phyloP scores from a whole-genome alignment of 2,113 vertebrate genomes.

The Lampris megalopsis region DNA sequence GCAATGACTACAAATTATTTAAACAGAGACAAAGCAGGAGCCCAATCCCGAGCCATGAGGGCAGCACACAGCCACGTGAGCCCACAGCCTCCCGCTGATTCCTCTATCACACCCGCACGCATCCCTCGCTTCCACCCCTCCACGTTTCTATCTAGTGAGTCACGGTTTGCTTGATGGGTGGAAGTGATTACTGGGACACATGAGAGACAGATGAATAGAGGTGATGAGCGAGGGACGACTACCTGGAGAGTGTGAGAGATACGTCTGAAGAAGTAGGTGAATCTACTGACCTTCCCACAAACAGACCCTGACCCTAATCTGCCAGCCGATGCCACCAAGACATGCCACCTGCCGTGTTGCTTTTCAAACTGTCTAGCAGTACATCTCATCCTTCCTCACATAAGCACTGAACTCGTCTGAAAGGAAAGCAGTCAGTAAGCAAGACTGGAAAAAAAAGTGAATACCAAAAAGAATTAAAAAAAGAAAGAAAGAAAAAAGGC shows the following conservation, averaged over 20 bases:
- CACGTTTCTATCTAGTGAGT: neutral
- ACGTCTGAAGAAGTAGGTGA: neutral
- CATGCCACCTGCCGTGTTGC: conserved; percentile 23
- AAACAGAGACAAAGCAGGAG: conserved; percentile 1
- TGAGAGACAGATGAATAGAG: conserved; percentile 15
- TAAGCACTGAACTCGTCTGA: conserved; percentile 6
- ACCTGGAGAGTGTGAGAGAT: conserved; percentile 3
- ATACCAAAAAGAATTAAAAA: neutral
- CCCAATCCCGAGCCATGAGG: conserved; percentile 27
- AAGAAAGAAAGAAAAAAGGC: neutral
- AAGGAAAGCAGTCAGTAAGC: neutral
- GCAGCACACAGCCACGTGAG: conserved; percentile 48
- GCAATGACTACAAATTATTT: conserved; percentile 7
- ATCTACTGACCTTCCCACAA: conserved; percentile 25
- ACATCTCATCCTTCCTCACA: neutral
- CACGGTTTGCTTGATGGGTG: conserved; percentile 5
- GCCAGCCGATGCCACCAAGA: conserved; percentile 10
- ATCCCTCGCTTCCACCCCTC: neutral
- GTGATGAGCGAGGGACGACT: conserved; percentile 13
- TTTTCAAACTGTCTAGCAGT: conserved; percentile 18
- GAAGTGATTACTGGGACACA: conserved; percentile 31
- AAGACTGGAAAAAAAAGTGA: neutral
- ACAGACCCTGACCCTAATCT: conserved; percentile 40
- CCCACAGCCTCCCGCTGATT: neutral
- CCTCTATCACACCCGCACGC: neutral